Conservation (phyloP, 2,113 vertebrate genomes). For the Pristiophorus japonicus region DNA sequence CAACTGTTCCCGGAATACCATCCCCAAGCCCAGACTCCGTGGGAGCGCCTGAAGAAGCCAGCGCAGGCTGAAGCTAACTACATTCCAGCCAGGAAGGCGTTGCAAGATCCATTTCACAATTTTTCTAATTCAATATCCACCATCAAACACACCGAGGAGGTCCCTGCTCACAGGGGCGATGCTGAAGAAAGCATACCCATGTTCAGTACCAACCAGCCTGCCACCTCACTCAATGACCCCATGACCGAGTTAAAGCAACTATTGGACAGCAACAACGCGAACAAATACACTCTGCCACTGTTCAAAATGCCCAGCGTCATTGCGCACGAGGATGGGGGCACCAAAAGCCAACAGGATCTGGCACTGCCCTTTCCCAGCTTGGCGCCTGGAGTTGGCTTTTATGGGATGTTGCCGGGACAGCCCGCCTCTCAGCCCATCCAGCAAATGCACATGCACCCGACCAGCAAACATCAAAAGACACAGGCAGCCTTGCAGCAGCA, state of each 20-base stretch:
- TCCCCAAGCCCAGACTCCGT: slow-evolving; percentile 34
- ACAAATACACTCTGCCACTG: slow-evolving; percentile 71
- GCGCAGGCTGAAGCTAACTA: slow-evolving; percentile 35
- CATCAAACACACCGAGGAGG: slow-evolving; percentile 44
- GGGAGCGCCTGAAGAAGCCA: slow-evolving; percentile 40
- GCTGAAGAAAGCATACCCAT: slow-evolving; percentile 46
- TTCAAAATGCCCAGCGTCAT: slow-evolving; percentile 68
- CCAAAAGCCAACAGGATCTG: slow-evolving; percentile 46
- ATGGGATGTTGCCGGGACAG: slow-evolving; percentile 56
- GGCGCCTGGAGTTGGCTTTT: slow-evolving; percentile 45
- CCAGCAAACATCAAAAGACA: slow-evolving; percentile 68
- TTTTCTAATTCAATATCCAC: slow-evolving; percentile 37
- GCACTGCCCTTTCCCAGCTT: slow-evolving; percentile 47
- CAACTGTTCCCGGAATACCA: slow-evolving; percentile 35
- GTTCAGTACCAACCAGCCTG: slow-evolving; percentile 58
- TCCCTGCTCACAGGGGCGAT: slow-evolving; percentile 37
- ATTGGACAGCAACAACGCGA: slow-evolving; percentile 63
- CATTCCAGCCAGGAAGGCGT: slow-evolving; percentile 41
- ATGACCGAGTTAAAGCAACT: slow-evolving; percentile 91
- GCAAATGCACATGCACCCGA: slow-evolving; percentile 38
- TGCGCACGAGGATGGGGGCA: slow-evolving; percentile 58
- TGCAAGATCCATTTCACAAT: slow-evolving; percentile 45
- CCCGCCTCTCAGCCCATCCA: slow-evolving; percentile 42
- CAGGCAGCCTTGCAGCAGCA: slow-evolving; percentile 91
- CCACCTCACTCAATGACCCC: slow-evolving; percentile 62